Conservation (phyloP, 2,113 vertebrate species). For the Lophochroa leadbeateri region DNA sequence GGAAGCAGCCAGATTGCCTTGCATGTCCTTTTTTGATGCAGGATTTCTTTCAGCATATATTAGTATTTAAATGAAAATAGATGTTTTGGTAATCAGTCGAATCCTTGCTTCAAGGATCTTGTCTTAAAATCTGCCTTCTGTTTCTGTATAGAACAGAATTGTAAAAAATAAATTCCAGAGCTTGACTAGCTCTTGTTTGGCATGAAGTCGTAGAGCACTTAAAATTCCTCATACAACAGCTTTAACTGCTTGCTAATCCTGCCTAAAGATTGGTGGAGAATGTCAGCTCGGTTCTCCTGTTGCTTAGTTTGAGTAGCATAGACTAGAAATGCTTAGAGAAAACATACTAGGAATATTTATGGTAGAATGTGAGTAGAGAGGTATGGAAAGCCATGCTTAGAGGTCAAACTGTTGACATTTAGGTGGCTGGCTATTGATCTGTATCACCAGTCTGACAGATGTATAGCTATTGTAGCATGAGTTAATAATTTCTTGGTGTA, state of each 20-base stretch:
- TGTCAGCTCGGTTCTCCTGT: not conserved
- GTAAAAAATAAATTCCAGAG: slow-evolving; percentile 12
- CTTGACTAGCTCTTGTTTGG: slow-evolving; percentile 41
- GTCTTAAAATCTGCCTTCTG: not conserved
- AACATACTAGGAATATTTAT: not conserved
- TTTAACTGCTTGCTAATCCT: slow-evolving; percentile 48
- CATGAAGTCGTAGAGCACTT: slow-evolving; percentile 41
- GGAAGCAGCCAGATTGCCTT: not conserved
- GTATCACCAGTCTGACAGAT: not conserved
- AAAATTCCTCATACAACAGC: slow-evolving; percentile 52
- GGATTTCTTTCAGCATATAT: not conserved
- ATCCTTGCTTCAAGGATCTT: not conserved
- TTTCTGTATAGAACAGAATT: not conserved
- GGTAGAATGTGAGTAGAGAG: not conserved
- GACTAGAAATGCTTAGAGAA: not conserved
- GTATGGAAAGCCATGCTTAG: not conserved
- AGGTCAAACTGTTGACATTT: not conserved
- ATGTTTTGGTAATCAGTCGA: not conserved
- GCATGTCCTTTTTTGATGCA: not conserved
- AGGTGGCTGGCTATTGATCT: not conserved
- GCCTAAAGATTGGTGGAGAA: slow-evolving; percentile 33
- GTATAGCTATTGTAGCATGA: not conserved
- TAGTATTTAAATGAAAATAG: not conserved
- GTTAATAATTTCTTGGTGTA: slow-evolving; percentile 44
- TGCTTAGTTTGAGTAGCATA: not conserved